Evolutionary conservation across 2,797 vertebrate species (phyloP), one percentile per base, ranked within the genome.

Genomic region (Loriculus beryllinus): DNA sequence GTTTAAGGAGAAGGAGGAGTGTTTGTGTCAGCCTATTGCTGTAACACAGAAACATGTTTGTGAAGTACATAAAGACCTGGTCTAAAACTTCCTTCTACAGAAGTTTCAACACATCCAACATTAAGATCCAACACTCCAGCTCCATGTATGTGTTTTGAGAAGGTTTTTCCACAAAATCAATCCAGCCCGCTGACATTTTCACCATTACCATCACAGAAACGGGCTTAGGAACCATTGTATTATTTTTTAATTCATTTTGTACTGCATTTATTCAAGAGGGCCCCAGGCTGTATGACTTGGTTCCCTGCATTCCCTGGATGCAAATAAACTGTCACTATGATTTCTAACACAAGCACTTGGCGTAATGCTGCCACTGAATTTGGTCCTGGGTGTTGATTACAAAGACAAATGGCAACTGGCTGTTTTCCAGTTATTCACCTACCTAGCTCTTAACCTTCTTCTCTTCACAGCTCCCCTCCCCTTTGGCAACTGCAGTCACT

Each of bases 141-240:
- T n/a, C 31, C 5, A 0, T 0, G 11, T 5, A 1, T 6, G 2
- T 1, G 33, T 39, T 78, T 71, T 7, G 35, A 65, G 37, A 56
- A 31, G 7, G 19, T 33, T 31, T 20, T 71, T 39, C 35, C 9
- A 29, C 14, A n/a, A 71, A 43, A 48, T 16, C 17, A 0, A 18
- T 22, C 39, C 14, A 1, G 0, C 3, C n/a, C 26, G 60, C 79
- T 77, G 64, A 37, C 51, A 48, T 52, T 45, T 75, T 37, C 77
- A 37, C 78, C 40, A 28, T 59, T 39, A 8, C 45, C 51, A 35
- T 48, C 82, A 13, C 26, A 77, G 5, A 40, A 85, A 54, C 10
- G 15, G n/a, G 25, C 40, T 42, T 22, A 74, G 51, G 16, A 70
- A 3, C 8, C 8, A 17, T 43, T 88, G 39, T 14, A 35, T 42